Evolutionary conservation across 2,888 invertebrate species (phyloP), one percentile per base, ranked within the genome.

Genomic region (Syrista parreyssii): DNA sequence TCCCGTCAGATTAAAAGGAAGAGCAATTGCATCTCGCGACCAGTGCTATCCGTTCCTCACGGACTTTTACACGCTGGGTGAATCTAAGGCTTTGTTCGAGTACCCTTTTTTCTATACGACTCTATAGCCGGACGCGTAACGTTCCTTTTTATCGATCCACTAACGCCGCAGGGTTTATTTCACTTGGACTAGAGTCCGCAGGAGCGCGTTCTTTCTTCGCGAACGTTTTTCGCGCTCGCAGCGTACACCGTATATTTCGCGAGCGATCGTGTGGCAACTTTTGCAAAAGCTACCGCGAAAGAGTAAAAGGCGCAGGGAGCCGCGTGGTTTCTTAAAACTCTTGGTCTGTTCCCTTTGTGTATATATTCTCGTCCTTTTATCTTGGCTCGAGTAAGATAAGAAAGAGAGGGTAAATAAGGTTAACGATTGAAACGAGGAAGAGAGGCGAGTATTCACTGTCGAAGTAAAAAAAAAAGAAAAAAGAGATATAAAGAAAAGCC

Each of bases 1-100:
- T 71, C n/a, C 30, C 74, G 74, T 71, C 71, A 36, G 74, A 74
- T 74, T 74, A 35, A 74, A 36, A 74, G 74, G 36, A 71, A 71
- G 33, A 71, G 32, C 32, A 33, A 71, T 71, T 34, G 33, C 71
- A 33, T 71, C 71, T 12, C 15, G 71, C 71, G 55, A 55, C 55
- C 55, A 55, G 6, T 55, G 55, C 55, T 55, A 55, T 55, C 55
- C 55, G 55, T 55, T 55, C 55, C 55, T 55, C 55, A 23, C 23
- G 55, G 55, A 55, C 55, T 55, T 55, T 55, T 55, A 55, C 23
- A 55, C 55, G 55, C 23, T 55, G 9, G 55, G 23, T 55, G 55
- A 55, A 55, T 55, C 55, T 23, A 23, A 55, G 55, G 15, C 55
- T 55, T 55, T 55, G 55, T 55, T 55, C 55, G 55, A 55, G 55